Conservation (phyloP, 2,113 vertebrate genomes). For the Ardeotis arabs region DNA sequence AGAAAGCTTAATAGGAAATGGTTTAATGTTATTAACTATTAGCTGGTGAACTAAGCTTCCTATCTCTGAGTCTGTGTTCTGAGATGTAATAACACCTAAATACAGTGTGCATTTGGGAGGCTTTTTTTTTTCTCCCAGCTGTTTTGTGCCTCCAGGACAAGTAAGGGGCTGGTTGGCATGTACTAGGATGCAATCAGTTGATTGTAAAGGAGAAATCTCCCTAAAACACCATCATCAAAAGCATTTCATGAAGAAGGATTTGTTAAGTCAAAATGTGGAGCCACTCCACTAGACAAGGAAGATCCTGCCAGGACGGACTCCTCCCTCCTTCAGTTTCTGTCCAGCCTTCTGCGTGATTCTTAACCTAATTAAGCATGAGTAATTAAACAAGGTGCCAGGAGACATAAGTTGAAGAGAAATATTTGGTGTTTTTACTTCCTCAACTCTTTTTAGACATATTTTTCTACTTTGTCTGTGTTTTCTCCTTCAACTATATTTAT, state of each 20-base stretch:
- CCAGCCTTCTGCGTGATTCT: neutral
- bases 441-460: neutral
- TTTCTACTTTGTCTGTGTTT: neutral
- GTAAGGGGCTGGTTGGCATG: neutral
- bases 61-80: neutral
- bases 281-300: neutral
- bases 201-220: neutral
- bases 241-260: neutral
- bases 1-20: neutral
- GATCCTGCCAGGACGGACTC: neutral
- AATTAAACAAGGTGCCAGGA: neutral
- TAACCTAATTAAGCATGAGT: neutral
- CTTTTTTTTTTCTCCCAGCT: neutral
- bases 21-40: slow-evolving; percentile 22
- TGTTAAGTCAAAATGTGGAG: neutral
- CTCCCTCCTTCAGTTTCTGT: neutral
- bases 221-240: neutral
- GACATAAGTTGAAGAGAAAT: neutral
- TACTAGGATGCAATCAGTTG: neutral
- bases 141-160: neutral
- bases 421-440: neutral
- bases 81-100: neutral
- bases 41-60: neutral
- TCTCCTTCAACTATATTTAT: neutral
- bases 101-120: neutral